Conservation (phyloP, 2,797 vertebrate species). For the Okamejei kenojei region DNA sequence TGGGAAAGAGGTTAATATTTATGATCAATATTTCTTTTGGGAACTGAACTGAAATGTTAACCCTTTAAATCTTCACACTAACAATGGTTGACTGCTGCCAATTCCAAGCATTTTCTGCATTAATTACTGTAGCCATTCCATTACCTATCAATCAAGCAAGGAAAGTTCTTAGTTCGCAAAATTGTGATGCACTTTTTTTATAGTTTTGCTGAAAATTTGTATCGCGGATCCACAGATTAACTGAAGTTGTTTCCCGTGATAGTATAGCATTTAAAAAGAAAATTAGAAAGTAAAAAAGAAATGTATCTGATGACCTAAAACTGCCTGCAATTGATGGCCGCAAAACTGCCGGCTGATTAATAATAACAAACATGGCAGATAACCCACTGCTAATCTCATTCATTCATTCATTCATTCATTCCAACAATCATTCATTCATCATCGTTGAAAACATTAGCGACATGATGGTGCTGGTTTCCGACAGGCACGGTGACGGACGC, state of each 20-base stretch:
- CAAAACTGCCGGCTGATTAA: background rate
- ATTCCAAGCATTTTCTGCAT: background rate
- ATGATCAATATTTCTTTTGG: too few species aligned
- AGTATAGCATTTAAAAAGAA: background rate
- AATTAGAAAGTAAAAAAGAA: background rate
- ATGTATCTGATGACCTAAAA: background rate
- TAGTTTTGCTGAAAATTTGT: background rate
- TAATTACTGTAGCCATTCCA: background rate
- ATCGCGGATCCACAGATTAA: background rate
- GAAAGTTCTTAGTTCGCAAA: background rate
- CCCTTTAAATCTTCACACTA: too few species aligned
- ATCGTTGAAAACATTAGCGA: too few species aligned
- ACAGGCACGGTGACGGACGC: too few species aligned
- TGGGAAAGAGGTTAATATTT: too few species aligned
- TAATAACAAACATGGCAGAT: background rate
- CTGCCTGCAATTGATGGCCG: too few species aligned
- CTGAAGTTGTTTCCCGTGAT: background rate
- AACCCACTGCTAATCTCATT: background rate
- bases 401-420: too few species aligned
- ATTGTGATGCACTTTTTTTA: background rate
- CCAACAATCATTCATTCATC: too few species aligned
- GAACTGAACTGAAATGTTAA: too few species aligned
- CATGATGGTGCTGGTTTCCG: too few species aligned
- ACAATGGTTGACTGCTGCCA: too few species aligned
- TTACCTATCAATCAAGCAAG: background rate